Evolutionary conservation across 2,888 invertebrate genomes (phyloP).

Genomic region (Lypha dubia): DNA sequence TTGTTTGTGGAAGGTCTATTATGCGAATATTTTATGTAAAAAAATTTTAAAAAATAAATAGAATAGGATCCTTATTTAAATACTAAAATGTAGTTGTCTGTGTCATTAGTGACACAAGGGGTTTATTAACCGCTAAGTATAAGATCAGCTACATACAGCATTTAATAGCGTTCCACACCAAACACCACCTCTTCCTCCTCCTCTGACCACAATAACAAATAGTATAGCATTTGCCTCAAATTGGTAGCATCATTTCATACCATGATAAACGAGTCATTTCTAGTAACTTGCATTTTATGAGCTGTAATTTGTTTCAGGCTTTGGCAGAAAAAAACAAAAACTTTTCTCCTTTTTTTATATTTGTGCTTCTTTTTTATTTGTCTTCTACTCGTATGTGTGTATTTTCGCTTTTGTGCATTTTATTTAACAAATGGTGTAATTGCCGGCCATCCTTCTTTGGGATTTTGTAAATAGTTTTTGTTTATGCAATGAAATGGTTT

Average conservation of each 20-base stretch:
- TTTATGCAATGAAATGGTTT: constrained; percentile 42
- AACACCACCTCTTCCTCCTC: neutral
- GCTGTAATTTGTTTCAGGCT: constrained; percentile 49
- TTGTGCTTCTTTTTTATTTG: neutral
- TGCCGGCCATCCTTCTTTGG: constrained; percentile 48
- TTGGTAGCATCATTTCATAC: constrained; percentile 13
- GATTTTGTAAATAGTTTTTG: constrained; percentile 60
- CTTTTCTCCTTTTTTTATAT: constrained; percentile 4
- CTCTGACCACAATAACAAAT: constrained; percentile 10
- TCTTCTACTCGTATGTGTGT: neutral
- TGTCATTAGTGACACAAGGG: constrained; percentile 59
- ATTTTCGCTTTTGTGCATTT: constrained; percentile 36
- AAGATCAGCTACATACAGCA: constrained; percentile 40
- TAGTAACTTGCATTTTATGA: constrained; percentile 53
- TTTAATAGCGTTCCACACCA: neutral
- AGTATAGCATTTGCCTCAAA: neutral
- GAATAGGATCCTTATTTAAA: constrained; percentile 21
- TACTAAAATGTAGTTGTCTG: constrained; percentile 36
- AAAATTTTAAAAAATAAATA: constrained; percentile 19
- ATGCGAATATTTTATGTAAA: constrained; percentile 18
- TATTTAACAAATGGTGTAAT: constrained; percentile 56
- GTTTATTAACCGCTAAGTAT: constrained; percentile 63
- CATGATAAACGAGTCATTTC: constrained; percentile 1
- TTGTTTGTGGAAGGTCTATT: constrained; percentile 4
- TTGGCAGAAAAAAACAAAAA: constrained; percentile 9